Base-by-base conservation (phyloP, 23 tunicate genomes). In the Oikopleura dioica region DNA sequence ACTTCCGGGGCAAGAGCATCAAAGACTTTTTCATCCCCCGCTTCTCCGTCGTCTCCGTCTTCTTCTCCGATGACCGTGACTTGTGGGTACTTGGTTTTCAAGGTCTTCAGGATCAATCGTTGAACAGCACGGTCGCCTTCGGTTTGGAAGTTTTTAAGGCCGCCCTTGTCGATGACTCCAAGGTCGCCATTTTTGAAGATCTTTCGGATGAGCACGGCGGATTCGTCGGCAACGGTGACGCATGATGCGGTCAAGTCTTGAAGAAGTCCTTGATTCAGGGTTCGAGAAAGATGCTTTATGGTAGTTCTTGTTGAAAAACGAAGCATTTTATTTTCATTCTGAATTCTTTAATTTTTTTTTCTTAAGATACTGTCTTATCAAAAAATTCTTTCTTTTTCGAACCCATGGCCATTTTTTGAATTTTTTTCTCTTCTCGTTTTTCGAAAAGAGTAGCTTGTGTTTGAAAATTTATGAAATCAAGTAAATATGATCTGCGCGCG, bases 151-250 rank as follows among this genome's bases (percentile, higher is more conserved):
- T 94, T 94, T 37, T 81, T 82, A 68, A 87, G 88, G 1, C 99
- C 99, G 12, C 99, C 99, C 81, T 94, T 94, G 78, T 94, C 95
- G 35, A 86, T 58, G 24, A 94, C 84, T 29, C 99, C 99, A 59
- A 94, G 76, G 50, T 94, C 99, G 1, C 99, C 99, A 44, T 87
- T 81, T 37, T 81, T 77, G 88, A 94, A 83, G 16, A 94, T 86
- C 51, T 83, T 69, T 34, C 99, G 79, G 12, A 94, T 92, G 76
- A 94, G 79, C 33, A 77, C 85, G 0, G 88, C 99, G 32, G 99
- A 86, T 83, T 86, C 84, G 59, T 94, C 95, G 63, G 95, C 87
- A 32, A 84, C 80, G 69, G 82, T 77, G 0, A 94, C 88, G 36
- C 88, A 83, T 1, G 92, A 81, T 28, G 95, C 92, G 31, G 31